Evolutionary conservation across 2,113 vertebrate genomes (phyloP).

Genomic region (Oceanites oceanicus): DNA sequence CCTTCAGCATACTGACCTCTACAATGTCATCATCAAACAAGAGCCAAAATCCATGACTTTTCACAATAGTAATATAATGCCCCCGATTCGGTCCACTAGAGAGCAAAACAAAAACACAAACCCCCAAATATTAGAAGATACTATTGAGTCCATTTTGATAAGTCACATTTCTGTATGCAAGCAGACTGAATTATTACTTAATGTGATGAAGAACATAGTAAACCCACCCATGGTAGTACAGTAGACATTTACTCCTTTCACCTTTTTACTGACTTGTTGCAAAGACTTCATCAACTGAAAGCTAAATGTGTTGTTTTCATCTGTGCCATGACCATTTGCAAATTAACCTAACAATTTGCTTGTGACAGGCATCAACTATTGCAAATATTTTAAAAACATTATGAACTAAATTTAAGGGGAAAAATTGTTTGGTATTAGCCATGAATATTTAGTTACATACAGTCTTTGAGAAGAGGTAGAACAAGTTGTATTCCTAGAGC

Average conservation of each 20-base stretch:
- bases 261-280: background rate
- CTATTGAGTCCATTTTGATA: background rate
- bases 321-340: background rate
- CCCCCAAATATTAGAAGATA: background rate
- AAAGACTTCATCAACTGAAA: background rate
- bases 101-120: background rate
- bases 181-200: background rate
- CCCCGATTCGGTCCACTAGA: constrained; percentile 93
- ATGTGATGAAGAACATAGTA: background rate
- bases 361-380: background rate
- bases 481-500: background rate
- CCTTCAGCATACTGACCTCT: constrained; percentile 82
- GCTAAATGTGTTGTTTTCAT: background rate
- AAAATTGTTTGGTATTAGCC: background rate
- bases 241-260: background rate
- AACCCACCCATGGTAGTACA: background rate
- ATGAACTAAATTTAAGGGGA: background rate
- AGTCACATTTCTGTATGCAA: background rate
- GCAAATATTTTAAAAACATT: background rate
- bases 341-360: background rate
- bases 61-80: constrained; percentile 98
- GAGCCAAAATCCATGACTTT: constrained; percentile 98
- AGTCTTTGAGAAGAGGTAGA: background rate
- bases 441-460: background rate
- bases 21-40: constrained; percentile 97